Evolutionary conservation across 2,888 invertebrate genomes (phyloP).

Genomic region (Pinctada fucata): DNA sequence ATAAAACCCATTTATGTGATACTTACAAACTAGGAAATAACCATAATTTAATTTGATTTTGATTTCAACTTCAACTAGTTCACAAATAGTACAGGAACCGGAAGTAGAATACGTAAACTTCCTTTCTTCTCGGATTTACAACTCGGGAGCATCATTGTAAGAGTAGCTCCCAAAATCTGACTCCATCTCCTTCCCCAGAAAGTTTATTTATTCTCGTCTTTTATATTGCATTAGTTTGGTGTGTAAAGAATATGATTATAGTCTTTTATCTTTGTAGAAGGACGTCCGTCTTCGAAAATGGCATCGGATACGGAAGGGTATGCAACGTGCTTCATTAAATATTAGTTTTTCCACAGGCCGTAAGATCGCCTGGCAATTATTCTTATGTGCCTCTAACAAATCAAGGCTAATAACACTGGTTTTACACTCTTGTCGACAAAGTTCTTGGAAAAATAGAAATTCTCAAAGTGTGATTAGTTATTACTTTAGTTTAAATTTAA

Average conservation of each 20-base stretch:
- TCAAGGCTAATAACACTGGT: too few species aligned
- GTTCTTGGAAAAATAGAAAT: too few species aligned
- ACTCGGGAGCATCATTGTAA: background rate
- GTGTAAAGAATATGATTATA: too few species aligned
- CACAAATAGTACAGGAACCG: background rate
- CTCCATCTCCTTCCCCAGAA: background rate
- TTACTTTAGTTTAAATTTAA: too few species aligned
- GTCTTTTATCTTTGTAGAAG: conserved; percentile 57
- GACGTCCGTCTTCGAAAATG: conserved; percentile 69
- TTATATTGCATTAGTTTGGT: background rate
- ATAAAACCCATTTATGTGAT: too few species aligned
- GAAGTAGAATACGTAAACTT: background rate
- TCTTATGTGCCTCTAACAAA: too few species aligned
- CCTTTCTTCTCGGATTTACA: background rate
- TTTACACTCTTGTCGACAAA: too few species aligned
- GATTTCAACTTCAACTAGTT: too few species aligned
- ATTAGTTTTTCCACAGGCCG: background rate
- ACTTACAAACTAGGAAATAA: too few species aligned
- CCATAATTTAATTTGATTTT: too few species aligned
- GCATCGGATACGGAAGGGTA: conserved; percentile 76
- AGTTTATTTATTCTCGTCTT: background rate
- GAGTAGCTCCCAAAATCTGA: background rate
- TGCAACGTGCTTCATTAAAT: conserved; percentile 34
- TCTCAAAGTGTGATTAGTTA: too few species aligned
- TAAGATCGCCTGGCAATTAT: too few species aligned